Evolutionary conservation across 2,888 invertebrate genomes (phyloP), one percentile per base, ranked within the genome.

Genomic region (Drosophila setosimentum): DNA sequence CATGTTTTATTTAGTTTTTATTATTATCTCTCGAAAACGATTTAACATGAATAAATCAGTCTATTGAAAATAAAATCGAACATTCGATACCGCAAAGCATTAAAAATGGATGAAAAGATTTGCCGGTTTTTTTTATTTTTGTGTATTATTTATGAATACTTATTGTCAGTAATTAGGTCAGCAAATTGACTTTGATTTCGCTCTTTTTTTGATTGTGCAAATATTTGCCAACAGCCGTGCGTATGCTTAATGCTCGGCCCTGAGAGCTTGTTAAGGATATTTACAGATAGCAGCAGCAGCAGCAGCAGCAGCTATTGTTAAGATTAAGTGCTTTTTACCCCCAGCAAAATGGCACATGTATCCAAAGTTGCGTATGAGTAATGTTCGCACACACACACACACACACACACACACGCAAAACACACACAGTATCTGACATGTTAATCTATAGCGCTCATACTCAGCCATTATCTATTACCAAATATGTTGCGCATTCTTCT

Each of bases 281-380:
- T 54, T 42, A 59, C 62, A 73, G 51, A 42, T 58, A 29, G 45
- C 57, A 40, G n/a, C 51, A 53, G 53, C 27, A 30, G 40, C 50
- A 35, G 32, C 42, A 32, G 35, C 24, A 32, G 60, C 55, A 33
- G 62, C 73, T 62, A 45, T 80, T 78, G 73, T 80, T 65, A 58
- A 58, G 61, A 65, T 77, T 65, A 77, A 78, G 78, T 77, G 81
- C 81, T 53, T 63, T 62, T 48, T 30, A 24, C 18, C 63, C 62
- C 35, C 21, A 24, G 18, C 37, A 27, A 11, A 55, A 7, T 11
- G 11, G 8, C 42, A 24, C 16, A 24, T 45, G 24, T 27, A 18
- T n/a, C n/a, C 71, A n/a, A 49, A 61, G 49, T 61, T 21, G 59
- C 78, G 78, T 81, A 78, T 81, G 81, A 55, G 73, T 78, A 81